phyloP scores from a whole-genome alignment of 2,113 vertebrate genomes.

The rat (Rattus norvegicus) region DNA sequence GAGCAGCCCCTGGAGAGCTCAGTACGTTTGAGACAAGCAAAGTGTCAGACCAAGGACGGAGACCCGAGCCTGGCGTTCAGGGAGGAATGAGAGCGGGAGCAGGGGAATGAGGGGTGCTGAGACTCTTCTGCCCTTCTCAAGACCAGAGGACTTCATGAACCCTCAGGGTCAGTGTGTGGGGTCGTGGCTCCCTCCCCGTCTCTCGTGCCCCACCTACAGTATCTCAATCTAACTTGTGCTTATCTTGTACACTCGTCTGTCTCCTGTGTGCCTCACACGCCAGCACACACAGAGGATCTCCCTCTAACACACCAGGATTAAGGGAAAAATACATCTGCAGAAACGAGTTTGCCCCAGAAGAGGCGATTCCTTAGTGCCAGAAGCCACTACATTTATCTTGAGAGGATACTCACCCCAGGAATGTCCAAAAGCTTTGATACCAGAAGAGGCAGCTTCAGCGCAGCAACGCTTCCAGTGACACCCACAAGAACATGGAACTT shows the following conservation, averaged over 20 bases:
- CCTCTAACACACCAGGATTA: not conserved
- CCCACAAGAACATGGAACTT: constrained; percentile 89
- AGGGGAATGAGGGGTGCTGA: not conserved
- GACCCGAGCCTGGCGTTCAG: not conserved
- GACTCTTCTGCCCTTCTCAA: not conserved
- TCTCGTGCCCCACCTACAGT: not conserved
- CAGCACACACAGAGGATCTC: not conserved
- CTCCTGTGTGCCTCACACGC: not conserved
- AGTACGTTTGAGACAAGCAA: not conserved
- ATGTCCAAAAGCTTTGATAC: constrained; percentile 89
- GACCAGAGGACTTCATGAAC: not conserved
- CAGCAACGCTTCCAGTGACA: constrained; percentile 95
- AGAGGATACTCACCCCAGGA: constrained; percentile 88
- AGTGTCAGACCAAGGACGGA: not conserved
- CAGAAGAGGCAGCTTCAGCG: constrained; percentile 93
- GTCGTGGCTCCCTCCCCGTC: not conserved
- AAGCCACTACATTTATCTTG: not conserved
- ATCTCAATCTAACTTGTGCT: not conserved
- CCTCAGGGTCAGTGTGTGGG: not conserved
- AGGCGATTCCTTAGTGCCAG: not conserved
- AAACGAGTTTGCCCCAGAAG: not conserved
- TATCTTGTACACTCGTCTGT: not conserved
- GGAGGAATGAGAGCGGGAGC: not conserved
- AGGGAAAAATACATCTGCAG: not conserved
- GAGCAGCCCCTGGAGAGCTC: not conserved